A percentile compares a stretch with the other conserved stretches of the same genome.
Conservation (phyloP, 2,888 invertebrate genomes). For the Melieria crassipennis region DNA sequence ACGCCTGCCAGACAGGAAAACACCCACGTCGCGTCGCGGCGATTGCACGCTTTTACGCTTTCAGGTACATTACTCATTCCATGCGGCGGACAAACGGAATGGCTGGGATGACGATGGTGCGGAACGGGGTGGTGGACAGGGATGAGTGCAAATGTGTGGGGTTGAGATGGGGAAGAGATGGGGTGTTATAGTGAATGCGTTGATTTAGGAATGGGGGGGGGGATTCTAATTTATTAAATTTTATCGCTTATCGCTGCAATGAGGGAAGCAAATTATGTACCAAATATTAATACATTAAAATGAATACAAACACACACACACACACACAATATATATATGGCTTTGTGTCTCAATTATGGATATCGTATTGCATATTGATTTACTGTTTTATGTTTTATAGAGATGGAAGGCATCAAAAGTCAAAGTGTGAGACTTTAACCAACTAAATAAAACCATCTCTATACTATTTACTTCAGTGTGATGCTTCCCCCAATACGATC, state of each 20-base stretch:
- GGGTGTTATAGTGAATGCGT: conserved; percentile 4
- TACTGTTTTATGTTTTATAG: no score
- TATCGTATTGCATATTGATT: no score
- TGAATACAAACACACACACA: no score
- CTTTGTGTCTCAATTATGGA: no score
- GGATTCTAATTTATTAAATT: conserved; percentile 37
- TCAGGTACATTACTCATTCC: conserved; percentile 60
- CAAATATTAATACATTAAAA: no score
- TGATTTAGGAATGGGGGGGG: conserved; percentile 1
- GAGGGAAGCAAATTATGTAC: no score
- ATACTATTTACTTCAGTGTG: no score
- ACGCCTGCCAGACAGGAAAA: conserved; percentile 47
- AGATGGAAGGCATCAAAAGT: no score
- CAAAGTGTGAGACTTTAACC: no score
- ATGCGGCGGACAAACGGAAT: not conserved
- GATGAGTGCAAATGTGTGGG: conserved; percentile 15
- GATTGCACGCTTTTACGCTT: conserved; percentile 64
- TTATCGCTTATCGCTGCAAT: not conserved
- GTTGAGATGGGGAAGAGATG: conserved; percentile 17
- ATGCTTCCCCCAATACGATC: no score
- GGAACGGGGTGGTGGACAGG: not conserved
- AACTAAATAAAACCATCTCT: no score
- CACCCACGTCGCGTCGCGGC: conserved; percentile 44
- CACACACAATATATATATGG: no score
- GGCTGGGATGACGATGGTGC: not conserved